phyloP scores from a whole-genome alignment of 2,113 vertebrate species.

The Noturus placidus region DNA sequence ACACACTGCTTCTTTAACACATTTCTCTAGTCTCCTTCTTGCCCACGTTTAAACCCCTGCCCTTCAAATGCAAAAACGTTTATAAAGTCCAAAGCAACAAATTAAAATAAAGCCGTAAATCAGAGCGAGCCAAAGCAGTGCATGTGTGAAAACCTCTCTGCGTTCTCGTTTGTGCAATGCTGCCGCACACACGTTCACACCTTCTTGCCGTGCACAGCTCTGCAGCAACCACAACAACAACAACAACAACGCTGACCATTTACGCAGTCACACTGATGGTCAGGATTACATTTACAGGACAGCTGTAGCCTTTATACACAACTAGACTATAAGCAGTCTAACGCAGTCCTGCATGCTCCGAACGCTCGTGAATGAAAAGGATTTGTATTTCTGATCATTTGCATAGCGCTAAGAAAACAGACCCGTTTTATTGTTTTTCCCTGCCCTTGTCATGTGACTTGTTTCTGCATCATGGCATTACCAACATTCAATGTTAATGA shows the following conservation, averaged over 20 bases:
- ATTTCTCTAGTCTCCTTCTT: not conserved
- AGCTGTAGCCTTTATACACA: not conserved
- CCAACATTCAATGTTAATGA: not conserved
- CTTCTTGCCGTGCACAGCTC: not conserved
- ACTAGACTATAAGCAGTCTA: not conserved
- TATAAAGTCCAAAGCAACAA: not conserved
- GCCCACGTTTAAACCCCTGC: too few relatives aligned
- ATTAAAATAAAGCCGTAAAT: not conserved
- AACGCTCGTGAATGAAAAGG: not conserved
- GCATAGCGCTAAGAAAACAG: not conserved
- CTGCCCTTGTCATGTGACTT: not conserved
- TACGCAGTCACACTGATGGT: not conserved
- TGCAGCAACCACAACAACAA: not conserved
- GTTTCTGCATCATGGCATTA: not conserved
- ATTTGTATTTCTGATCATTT: not conserved
- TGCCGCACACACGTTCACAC: not conserved
- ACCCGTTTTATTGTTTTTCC: not conserved
- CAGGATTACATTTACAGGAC: not conserved
- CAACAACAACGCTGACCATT: not conserved
- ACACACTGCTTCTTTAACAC: not conserved
- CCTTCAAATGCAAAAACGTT: not conserved
- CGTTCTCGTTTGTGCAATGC: not conserved
- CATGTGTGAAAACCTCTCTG: not conserved
- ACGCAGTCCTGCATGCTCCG: not conserved
- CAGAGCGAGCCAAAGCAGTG: conserved; percentile 35